These are phyloP conservation scores for Pantherophis vulpinus DNA, from an alignment of 2,797 vertebrate species.

Conservation along the genomic window DNA sequence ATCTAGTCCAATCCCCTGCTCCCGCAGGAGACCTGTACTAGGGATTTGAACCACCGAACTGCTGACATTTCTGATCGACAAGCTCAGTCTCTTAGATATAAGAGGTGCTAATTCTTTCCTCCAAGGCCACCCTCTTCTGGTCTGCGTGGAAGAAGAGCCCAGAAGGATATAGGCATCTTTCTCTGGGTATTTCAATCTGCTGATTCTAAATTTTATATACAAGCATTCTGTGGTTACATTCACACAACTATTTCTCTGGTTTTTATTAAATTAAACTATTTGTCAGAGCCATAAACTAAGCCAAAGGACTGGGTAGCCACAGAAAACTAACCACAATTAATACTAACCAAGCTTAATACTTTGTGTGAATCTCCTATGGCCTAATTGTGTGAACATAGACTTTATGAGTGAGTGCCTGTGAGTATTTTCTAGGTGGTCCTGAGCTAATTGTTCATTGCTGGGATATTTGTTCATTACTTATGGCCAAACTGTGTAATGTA, in stretches of 20 bases:
- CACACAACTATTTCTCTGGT: background rate
- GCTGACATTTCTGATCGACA: too few species aligned
- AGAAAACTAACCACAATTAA: background rate
- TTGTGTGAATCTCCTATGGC: background rate
- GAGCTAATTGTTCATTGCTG: background rate
- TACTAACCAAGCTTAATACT: background rate
- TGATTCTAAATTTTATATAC: background rate
- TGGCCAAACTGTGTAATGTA: background rate
- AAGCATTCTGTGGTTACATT: background rate
- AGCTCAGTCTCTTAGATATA: background rate
- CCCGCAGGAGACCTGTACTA: too few species aligned
- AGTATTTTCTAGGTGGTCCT: background rate
- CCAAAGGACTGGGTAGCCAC: background rate
- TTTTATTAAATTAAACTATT: background rate
- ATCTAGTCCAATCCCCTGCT: too few species aligned
- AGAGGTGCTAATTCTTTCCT: background rate
- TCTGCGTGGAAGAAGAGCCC: background rate
- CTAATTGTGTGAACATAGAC: background rate
- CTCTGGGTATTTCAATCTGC: background rate
- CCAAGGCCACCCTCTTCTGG: background rate
- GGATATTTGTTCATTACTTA: background rate
- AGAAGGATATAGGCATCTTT: background rate
- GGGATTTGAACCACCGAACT: too few species aligned
- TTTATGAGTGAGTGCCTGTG: background rate
- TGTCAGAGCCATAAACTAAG: background rate